Evolutionary conservation across 2,113 vertebrate species (phyloP).

Genomic region (Craseonycteris thonglongyai): DNA sequence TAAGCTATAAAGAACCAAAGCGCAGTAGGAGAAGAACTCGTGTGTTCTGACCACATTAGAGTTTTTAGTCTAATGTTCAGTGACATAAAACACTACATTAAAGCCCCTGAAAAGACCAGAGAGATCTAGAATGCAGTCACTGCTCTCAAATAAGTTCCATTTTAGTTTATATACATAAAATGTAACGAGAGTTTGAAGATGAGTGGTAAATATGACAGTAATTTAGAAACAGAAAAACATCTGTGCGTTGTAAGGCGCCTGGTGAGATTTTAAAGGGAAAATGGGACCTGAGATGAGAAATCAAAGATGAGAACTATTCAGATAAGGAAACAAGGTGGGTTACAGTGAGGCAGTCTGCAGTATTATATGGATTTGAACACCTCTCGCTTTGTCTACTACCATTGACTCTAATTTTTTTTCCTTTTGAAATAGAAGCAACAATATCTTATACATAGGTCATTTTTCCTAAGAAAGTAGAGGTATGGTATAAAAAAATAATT

Average conservation of each 20-base stretch:
- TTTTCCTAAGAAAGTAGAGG: background rate
- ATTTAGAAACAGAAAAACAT: background rate
- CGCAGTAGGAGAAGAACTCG: background rate
- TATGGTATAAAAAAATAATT: background rate
- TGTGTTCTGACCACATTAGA: background rate
- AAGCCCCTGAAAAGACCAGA: background rate
- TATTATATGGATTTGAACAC: background rate
- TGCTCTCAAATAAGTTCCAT: background rate
- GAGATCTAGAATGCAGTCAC: background rate
- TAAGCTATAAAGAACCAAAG: slow-evolving; percentile 4
- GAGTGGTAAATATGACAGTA: background rate
- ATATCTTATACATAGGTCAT: background rate
- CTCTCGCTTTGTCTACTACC: background rate
- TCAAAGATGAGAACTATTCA: background rate
- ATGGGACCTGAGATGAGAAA: background rate
- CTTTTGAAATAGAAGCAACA: background rate
- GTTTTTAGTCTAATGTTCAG: background rate
- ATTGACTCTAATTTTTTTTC: background rate
- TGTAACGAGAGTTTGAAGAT: background rate
- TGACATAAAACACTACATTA: background rate
- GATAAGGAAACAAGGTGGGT: background rate
- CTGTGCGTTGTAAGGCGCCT: background rate
- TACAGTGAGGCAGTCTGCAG: background rate
- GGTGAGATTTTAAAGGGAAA: background rate
- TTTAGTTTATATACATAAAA: background rate